phyloP scores from a whole-genome alignment of 2,888 invertebrate species.

The Dryobota labecula region DNA sequence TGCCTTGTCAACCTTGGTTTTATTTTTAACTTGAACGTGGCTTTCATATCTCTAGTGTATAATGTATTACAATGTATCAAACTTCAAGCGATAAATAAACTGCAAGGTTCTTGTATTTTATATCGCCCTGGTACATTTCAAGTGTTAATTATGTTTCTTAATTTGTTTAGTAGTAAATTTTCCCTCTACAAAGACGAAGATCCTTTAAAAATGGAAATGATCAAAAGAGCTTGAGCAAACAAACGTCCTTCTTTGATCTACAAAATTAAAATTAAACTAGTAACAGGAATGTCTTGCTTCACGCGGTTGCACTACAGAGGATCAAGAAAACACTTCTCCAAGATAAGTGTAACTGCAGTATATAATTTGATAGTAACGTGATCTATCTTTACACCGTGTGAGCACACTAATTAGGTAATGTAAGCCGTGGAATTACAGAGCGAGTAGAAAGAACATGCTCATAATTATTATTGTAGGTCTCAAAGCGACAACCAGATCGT shows the following conservation, averaged over 20 bases:
- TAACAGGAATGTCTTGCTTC: slow-evolving; percentile 25
- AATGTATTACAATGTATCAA: slow-evolving; percentile 17
- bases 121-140: slow-evolving; percentile 3
- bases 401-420: slow-evolving; percentile 64
- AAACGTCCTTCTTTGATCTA: slow-evolving; percentile 25
- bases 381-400: slow-evolving; percentile 69
- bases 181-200: not conserved
- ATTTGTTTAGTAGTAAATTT: slow-evolving; percentile 11
- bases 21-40: slow-evolving; percentile 45
- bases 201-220: slow-evolving; percentile 19
- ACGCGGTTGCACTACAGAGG: slow-evolving; percentile 35
- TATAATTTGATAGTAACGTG: slow-evolving; percentile 60
- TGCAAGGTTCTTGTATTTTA: slow-evolving; percentile 22
- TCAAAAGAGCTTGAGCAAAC: slow-evolving; percentile 13
- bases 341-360: slow-evolving; percentile 56
- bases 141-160: not conserved
- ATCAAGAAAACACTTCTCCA: slow-evolving; percentile 51
- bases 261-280: slow-evolving; percentile 4
- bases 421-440: slow-evolving; percentile 36
- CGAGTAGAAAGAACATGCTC: slow-evolving; percentile 44
- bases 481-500: slow-evolving; percentile 24
- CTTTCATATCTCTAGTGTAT: slow-evolving; percentile 21
- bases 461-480: slow-evolving; percentile 37
- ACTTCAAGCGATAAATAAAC: slow-evolving; percentile 9
- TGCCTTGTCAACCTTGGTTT: slow-evolving; percentile 30